Conservation (phyloP, 2,113 vertebrate genomes). For the Callionymus lyra region DNA sequence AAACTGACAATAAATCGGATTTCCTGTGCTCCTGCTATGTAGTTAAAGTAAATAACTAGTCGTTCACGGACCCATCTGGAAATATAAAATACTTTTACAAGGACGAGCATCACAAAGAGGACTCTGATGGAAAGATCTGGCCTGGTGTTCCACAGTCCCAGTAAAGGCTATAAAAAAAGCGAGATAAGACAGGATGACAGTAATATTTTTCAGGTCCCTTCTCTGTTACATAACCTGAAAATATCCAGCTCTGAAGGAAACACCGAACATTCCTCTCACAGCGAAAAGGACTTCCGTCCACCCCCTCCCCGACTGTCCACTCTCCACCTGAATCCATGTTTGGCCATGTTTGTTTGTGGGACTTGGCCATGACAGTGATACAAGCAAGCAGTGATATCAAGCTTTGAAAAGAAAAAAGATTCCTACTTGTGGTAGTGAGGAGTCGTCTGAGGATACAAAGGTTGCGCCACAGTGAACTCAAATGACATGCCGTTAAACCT, state of each 20-base stretch:
- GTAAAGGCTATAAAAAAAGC: constrained; percentile 3
- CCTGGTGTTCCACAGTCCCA: constrained; percentile 3
- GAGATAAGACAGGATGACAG: constrained; percentile 7
- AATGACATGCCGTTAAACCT: not conserved
- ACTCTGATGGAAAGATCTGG: too few relatives aligned
- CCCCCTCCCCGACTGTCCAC: constrained; percentile 13
- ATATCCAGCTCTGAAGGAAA: constrained; percentile 39
- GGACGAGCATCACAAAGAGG: too few relatives aligned
- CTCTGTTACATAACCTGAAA: constrained; percentile 55
- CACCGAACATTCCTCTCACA: constrained; percentile 15
- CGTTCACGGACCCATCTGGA: too few relatives aligned
- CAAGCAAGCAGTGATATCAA: constrained; percentile 12
- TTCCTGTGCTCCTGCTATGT: too few relatives aligned
- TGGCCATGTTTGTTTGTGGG: constrained; percentile 20
- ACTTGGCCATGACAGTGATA: constrained; percentile 26
- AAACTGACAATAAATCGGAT: too few relatives aligned
- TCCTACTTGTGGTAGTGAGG: not conserved
- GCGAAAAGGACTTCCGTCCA: constrained; percentile 14
- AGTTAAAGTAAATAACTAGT: too few relatives aligned
- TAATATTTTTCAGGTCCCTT: not conserved
- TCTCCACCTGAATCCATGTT: constrained; percentile 3
- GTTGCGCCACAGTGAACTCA: constrained; percentile 1
- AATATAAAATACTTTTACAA: too few relatives aligned
- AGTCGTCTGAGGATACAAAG: constrained; percentile 19
- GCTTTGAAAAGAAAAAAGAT: not conserved